These are phyloP conservation scores for Nephotettix cincticeps DNA, from an alignment of 1,140 invertebrate species.

Conservation along the genomic window DNA sequence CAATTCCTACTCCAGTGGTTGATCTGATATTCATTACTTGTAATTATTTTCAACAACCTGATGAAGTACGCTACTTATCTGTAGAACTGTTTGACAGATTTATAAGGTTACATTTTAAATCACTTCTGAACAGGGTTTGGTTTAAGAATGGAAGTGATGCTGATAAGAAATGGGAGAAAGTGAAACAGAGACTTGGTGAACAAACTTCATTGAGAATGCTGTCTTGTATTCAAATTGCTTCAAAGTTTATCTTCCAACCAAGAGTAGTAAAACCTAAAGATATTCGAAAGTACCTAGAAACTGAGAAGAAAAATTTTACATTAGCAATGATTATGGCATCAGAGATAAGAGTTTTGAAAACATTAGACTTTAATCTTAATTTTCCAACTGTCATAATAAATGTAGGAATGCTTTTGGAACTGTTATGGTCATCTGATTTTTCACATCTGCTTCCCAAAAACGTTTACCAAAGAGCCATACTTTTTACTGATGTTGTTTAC, in stretches of 20 bases:
- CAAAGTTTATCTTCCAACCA: background rate
- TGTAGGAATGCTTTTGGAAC: background rate
- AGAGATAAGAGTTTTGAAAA: background rate
- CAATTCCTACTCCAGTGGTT: background rate
- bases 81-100: background rate
- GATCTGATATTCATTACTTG: background rate
- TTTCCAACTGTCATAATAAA: background rate
- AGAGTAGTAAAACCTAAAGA: background rate
- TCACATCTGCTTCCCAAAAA: background rate
- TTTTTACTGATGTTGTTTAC: background rate
- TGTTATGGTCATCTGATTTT: background rate
- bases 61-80: background rate
- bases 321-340: background rate
- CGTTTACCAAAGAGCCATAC: background rate
- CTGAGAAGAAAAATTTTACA: background rate
- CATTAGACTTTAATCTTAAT: background rate
- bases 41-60: background rate
- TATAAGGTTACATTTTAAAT: background rate
- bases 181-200: background rate
- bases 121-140: background rate
- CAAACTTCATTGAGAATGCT: background rate
- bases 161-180: background rate
- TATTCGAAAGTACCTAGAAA: background rate
- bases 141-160: background rate
- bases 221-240: background rate